Evolutionary conservation across 2,113 vertebrate genomes (phyloP), one percentile per base, ranked within the genome.

Genomic region (Morone chrysops): DNA sequence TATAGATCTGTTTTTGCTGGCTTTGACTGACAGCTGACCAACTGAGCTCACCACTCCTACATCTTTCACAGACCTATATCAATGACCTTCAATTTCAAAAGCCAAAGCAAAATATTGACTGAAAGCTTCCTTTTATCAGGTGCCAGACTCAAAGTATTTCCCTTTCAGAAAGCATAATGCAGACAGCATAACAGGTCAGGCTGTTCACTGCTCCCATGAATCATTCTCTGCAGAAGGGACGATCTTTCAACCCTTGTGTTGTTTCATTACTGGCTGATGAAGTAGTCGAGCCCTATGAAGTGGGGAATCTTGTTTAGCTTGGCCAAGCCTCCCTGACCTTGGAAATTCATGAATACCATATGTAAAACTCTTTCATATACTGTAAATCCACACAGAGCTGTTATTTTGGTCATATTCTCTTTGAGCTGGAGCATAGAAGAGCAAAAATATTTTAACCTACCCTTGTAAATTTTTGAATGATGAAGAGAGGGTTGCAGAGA

Each of bases 261-360:
- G 87, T 92, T 93, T 91, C 90, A 92, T 91, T 81, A 89, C 85
- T 20, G 78, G 81, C 88, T 93, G 92, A 94, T 94, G 84, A 94
- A 94, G 93, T 93, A 84, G 86, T 91, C 90, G 70, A 87, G 87
- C 79, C 81, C 65, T 20, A 57, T 69, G 75, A 92, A 91, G 91
- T 78, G 77, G 81, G 86, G 89, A 91, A 91, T 91, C 62, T 80
- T 94, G 80, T 95, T 95, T 94, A 81, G 81, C 70, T 94, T 94
- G 93, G 91, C 87, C 70, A 50, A 85, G 77, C 61, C 36, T 74
- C 50, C 40, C 47, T 90, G 87, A 93, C 89, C 86, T 90, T 25
- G 4, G 81, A 83, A 70, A 89, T 86, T 81, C 86, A 90, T 63
- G 70, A 88, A 89, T 74, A 63, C 84, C 90, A 89, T 79, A 88